phyloP scores from a whole-genome alignment of 2,888 invertebrate genomes.

The Drosophila niveifrons region DNA sequence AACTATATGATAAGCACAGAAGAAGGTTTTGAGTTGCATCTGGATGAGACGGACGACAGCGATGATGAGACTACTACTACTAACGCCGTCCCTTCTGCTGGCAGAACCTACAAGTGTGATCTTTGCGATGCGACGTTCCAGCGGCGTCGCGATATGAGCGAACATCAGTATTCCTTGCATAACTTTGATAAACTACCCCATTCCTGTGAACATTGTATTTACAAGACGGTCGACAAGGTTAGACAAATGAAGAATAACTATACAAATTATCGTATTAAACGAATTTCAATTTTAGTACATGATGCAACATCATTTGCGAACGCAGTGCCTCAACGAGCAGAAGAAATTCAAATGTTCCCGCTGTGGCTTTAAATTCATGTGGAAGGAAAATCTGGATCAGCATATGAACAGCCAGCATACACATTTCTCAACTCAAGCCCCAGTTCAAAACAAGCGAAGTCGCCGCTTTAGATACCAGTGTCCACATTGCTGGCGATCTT shows the following conservation, averaged over 20 bases:
- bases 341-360: slow-evolving; percentile 80
- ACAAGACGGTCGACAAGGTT: slow-evolving; percentile 86
- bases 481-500: slow-evolving; percentile 87
- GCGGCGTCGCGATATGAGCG: slow-evolving; percentile 80
- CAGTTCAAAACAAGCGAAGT: slow-evolving; percentile 85
- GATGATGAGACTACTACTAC: slow-evolving; percentile 60
- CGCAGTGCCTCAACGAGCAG: slow-evolving; percentile 82
- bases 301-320: slow-evolving; percentile 86
- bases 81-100: not conserved
- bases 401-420: slow-evolving; percentile 74
- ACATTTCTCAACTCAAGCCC: slow-evolving; percentile 61
- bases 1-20: slow-evolving; percentile 83
- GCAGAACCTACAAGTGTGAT: slow-evolving; percentile 73
- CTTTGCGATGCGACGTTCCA: slow-evolving; percentile 78
- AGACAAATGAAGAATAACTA: not conserved
- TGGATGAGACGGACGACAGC: slow-evolving; percentile 84
- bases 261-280: not conserved
- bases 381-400: slow-evolving; percentile 81
- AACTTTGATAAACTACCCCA: slow-evolving; percentile 86
- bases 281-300: slow-evolving; percentile 58
- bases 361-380: slow-evolving; percentile 84
- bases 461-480: slow-evolving; percentile 86
- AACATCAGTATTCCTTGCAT: slow-evolving; percentile 82
- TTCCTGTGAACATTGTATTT: slow-evolving; percentile 86
- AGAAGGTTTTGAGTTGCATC: slow-evolving; percentile 82